phyloP scores from a whole-genome alignment of 2,888 invertebrate species.

The Caenorhabditis sp. region DNA sequence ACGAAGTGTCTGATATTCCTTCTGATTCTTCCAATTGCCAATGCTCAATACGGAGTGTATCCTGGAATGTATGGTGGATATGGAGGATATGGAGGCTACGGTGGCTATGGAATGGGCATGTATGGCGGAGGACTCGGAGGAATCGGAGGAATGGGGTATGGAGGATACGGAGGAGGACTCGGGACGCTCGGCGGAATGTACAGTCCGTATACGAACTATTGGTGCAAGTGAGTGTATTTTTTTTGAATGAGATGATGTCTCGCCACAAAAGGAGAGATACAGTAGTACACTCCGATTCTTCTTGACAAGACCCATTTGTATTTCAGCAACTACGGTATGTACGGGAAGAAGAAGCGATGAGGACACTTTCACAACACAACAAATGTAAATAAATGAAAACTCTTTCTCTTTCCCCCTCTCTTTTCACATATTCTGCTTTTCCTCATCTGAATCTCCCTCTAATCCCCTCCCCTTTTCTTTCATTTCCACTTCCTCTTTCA shows the following conservation, averaged over 20 bases:
- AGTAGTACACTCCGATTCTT: too few relatives aligned
- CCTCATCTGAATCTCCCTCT: conserved; percentile 27
- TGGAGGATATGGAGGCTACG: conserved; percentile 24
- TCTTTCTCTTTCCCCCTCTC: too few relatives aligned
- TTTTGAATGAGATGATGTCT: too few relatives aligned
- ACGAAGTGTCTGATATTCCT: conserved; percentile 2
- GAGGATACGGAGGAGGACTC: conserved; percentile 22
- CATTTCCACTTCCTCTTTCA: neutral
- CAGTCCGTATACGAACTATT: conserved; percentile 55
- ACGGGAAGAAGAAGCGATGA: conserved; percentile 46
- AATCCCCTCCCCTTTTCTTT: neutral
- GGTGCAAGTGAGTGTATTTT: conserved; percentile 50
- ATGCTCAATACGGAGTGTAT: conserved; percentile 44
- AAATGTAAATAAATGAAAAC: neutral
- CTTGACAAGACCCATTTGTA: neutral
- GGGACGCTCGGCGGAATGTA: conserved; percentile 45
- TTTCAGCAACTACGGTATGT: conserved; percentile 54
- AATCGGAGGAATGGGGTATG: conserved; percentile 13
- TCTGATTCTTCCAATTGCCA: neutral
- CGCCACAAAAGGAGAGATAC: too few relatives aligned
- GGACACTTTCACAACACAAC: too few relatives aligned
- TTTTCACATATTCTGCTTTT: too few relatives aligned
- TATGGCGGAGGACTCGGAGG: conserved; percentile 30
- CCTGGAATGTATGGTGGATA: conserved; percentile 52
- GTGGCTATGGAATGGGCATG: conserved; percentile 42